These are phyloP conservation scores for Brachystomella parvula DNA, from an alignment of 1,140 invertebrate species.

Conservation along the genomic window DNA sequence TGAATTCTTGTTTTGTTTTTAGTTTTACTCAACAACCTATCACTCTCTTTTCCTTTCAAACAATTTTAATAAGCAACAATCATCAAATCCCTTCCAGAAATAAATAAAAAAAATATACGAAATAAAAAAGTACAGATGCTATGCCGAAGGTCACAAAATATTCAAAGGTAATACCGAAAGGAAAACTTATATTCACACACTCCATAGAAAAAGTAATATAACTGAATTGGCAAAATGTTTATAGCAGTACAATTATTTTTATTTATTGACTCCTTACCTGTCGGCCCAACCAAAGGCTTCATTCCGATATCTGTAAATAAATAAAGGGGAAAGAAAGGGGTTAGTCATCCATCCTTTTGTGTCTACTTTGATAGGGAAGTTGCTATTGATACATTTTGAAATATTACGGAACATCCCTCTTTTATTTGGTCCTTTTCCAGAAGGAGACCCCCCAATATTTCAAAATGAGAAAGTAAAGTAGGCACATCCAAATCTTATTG, in stretches of 20 bases:
- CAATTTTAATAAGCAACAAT: too few species aligned
- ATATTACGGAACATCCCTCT: not conserved
- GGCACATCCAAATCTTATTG: not conserved
- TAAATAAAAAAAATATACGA: not conserved
- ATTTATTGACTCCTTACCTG: constrained; percentile 30
- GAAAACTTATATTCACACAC: too few species aligned
- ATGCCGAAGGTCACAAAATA: not conserved
- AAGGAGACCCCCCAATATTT: not conserved
- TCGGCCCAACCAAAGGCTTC: constrained; percentile 37
- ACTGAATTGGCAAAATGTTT: too few species aligned
- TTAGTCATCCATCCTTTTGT: not conserved
- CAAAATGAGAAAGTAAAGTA: not conserved
- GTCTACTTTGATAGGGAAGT: not conserved
- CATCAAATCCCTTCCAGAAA: not conserved
- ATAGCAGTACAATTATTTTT: too few species aligned
- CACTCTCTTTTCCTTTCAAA: too few species aligned
- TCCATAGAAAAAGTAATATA: too few species aligned
- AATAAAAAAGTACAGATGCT: not conserved
- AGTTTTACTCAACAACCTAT: too few species aligned
- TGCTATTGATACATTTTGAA: not conserved
- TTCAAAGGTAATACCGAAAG: too few species aligned
- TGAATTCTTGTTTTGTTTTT: not conserved
- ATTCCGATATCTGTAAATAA: constrained; percentile 37
- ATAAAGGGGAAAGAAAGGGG: constrained; percentile 21
- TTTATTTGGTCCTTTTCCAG: too few species aligned